These are phyloP conservation scores for Amia ocellicauda DNA, from an alignment of 2,113 vertebrate species.

Conservation along the genomic window DNA sequence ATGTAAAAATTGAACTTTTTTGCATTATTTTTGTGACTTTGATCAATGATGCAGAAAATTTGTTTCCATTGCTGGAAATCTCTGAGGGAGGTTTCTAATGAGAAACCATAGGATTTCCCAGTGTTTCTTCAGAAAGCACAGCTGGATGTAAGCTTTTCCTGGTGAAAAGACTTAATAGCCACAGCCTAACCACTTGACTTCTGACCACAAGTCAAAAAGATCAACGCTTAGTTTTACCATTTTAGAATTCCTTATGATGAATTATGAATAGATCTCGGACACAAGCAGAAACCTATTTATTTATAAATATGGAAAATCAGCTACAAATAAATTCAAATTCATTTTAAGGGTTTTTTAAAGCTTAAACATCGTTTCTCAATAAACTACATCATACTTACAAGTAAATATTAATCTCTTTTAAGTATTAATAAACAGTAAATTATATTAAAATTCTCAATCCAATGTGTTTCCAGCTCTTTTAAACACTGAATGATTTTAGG, in stretches of 20 bases:
- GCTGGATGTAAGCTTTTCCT: constrained; percentile 36
- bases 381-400: too few species aligned
- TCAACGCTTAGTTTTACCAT: constrained; percentile 11
- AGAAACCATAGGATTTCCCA: constrained; percentile 23
- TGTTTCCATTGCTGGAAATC: constrained; percentile 30
- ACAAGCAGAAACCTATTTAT: too few species aligned
- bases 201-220: constrained; percentile 20
- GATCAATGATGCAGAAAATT: constrained; percentile 51
- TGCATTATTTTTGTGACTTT: constrained; percentile 50
- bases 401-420: too few species aligned
- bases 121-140: constrained; percentile 30
- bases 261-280: too few species aligned
- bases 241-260: neutral
- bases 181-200: constrained; percentile 25
- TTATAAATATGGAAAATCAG: too few species aligned
- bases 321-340: too few species aligned
- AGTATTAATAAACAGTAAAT: too few species aligned
- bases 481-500: too few species aligned
- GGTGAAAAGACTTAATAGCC: constrained; percentile 31
- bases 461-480: too few species aligned
- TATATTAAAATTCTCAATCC: too few species aligned
- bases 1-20: constrained; percentile 37
- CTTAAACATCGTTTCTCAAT: too few species aligned
- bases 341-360: too few species aligned
- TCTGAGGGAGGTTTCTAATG: constrained; percentile 17